phyloP scores from a whole-genome alignment of 2,888 invertebrate species.

The Halocaridina rubra region DNA sequence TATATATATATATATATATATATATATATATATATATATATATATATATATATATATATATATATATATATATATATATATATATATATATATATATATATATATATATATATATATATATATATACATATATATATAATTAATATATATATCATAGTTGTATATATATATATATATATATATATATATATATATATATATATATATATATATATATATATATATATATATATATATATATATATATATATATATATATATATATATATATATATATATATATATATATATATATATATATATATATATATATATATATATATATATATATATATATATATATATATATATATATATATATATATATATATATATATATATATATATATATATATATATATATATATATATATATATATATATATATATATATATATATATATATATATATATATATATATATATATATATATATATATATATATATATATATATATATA shows the following conservation, averaged over 20 bases:
- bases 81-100: not conserved
- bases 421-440: no score
- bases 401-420: no score
- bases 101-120: not conserved
- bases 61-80: not conserved
- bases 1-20: not conserved
- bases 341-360: slow-evolving; percentile 8
- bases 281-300: slow-evolving; percentile 3
- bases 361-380: slow-evolving; percentile 8
- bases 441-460: no score
- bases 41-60: not conserved
- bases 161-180: slow-evolving; percentile 1
- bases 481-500: no score
- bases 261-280: slow-evolving; percentile 1
- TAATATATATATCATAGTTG: not conserved
- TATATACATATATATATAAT: not conserved
- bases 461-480: no score
- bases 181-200: slow-evolving; percentile 1
- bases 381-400: not conserved
- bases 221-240: not conserved
- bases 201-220: slow-evolving; percentile 1
- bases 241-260: not conserved
- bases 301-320: no score
- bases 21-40: not conserved
- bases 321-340: slow-evolving; percentile 1